Base-by-base conservation (phyloP, 2,888 invertebrate species). In the Tupiocoris notatus region DNA sequence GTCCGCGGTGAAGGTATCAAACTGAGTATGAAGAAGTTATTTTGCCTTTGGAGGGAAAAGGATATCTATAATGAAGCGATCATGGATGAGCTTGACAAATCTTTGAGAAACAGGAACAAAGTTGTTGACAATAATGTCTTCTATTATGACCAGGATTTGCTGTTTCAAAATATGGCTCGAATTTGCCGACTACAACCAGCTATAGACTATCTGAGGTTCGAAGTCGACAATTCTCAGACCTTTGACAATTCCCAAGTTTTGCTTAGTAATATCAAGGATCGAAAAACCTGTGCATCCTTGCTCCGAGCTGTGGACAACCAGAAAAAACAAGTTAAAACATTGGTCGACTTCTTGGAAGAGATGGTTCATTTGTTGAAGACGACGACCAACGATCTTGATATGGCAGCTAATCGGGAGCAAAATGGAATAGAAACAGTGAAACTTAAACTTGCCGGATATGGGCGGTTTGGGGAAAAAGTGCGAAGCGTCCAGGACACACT, bases 391-490 rank as follows among this genome's bases (percentile, higher is more conserved):
- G 39, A 24, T n/a, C 21, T 73, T 18, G 73, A 73, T 54, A 21
- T 73, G 39, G 73, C 73, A 3, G 63, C 62, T n/a, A 73, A 73
- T 39, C 56, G 63, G 62, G 73, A 73, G 63, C 73, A 73, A 54
- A 73, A 73, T 62, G 73, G 73, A 24, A 54, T 73, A 3, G 73
- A 73, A 39, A 39, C 61, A 6, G 62, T 62, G 12, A 73, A 73
- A 21, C 23, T 73, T 17, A 61, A 54, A 54, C 61, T 73, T 18
- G 9, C 62, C 39, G 73, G 39, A n/a, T 73, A 73, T 54, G 73
- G 62, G 22, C 56, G 58, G 22, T 54, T 57, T 12, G 20, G 39
- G 17, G 39, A 73, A 16, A 73, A 61, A 54, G 63, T 73, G 0
- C 39, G 24, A 17, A 63, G 73, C 22, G 9, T 63, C 12, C 23